Conservation (phyloP, 1,140 invertebrate genomes). For the Lasioglossum baleicum region DNA sequence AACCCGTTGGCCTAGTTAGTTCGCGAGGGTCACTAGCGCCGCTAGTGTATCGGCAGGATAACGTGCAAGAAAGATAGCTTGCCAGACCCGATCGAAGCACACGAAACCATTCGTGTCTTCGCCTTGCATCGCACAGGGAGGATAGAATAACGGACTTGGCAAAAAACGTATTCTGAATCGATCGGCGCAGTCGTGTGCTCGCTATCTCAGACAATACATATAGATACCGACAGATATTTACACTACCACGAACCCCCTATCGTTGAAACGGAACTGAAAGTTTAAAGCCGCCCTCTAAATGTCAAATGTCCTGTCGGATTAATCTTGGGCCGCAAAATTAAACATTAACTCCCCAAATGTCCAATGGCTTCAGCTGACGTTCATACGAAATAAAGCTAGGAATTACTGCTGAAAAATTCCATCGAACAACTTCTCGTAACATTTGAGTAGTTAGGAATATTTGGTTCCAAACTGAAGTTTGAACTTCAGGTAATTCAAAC, state of each 20-base stretch:
- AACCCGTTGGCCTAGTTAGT: conserved; percentile 18
- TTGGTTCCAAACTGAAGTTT: too few relatives aligned
- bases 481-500: too few relatives aligned
- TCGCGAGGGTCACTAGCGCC: background rate
- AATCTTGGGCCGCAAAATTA: background rate
- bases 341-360: background rate
- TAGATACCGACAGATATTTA: background rate
- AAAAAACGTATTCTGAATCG: conserved; percentile 35
- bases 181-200: conserved; percentile 11
- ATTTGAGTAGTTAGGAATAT: too few relatives aligned
- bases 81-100: conserved; percentile 14
- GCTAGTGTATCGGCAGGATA: background rate
- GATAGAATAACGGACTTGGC: conserved; percentile 15
- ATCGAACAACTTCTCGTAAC: too few relatives aligned
- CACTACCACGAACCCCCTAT: background rate
- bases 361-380: too few relatives aligned
- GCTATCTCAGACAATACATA: background rate
- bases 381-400: too few relatives aligned
- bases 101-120: conserved; percentile 25
- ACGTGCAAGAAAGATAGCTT: conserved; percentile 8
- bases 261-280: background rate
- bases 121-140: background rate
- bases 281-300: background rate
- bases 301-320: background rate
- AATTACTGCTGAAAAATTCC: too few relatives aligned